Evolutionary conservation across 2,113 vertebrate genomes (phyloP), one percentile per base, ranked within the genome.

Genomic region (Asarcornis scutulata): DNA sequence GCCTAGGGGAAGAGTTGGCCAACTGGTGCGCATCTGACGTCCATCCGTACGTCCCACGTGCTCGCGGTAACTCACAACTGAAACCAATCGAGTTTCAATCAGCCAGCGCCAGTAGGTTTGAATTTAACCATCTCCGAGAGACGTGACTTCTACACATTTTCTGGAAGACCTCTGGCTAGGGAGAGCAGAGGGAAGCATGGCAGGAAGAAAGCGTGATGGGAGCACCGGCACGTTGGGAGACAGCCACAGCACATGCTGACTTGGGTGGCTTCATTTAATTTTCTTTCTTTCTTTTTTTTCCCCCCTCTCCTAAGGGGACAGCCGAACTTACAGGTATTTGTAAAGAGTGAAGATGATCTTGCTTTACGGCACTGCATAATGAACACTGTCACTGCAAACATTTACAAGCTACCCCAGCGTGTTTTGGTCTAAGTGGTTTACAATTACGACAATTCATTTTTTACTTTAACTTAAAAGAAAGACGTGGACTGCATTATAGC

Each of bases 181-280:
- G 36, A 75, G 88, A 71, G 56, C 11, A 34, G 27, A 75, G 21
- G 50, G 40, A 55, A 77, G 46, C 25, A 55, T 1, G 0, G 27
- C 60, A 77, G 26, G 25, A 85, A 60, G 13, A 44, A 34, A 59
- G 15, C 0, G 3, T 3, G 1, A 40, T 20, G 91, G 42, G 8
- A 74, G 38, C 22, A 78, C 1, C 50, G 7, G 50, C 50, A 7
- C 13, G 18, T 22, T 68, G 83, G 62, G 48, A 81, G 60, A 9
- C 59, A 34, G 40, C 13, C 23, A 6, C 16, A n/a, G 44, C 36
- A 29, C 53, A 63, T 6, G 7, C 68, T 53, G 48, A 29, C 48
- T 1, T 0, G 5, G 1, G 1, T 5, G 36, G 69, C 18, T 22
- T 2, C 7, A 0, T 55, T 84, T 46, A 18, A 4, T 69, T 82